Base-by-base conservation (phyloP, 2,113 vertebrate genomes). In the Anas platyrhynchos region DNA sequence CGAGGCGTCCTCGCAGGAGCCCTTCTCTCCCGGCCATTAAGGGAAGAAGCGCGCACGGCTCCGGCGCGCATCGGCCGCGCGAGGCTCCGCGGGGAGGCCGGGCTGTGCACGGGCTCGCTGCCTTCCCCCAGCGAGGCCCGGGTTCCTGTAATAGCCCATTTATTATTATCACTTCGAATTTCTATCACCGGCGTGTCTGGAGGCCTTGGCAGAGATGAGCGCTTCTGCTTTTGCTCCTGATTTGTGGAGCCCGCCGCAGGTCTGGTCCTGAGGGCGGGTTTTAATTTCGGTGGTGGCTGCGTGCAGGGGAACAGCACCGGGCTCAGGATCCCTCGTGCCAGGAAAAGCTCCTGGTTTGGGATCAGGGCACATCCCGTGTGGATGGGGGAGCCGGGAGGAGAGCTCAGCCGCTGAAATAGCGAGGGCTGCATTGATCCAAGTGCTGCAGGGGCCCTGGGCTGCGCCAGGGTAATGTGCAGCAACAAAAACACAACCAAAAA, bases 121-220 rank as follows among this genome's bases (percentile, higher is more conserved):
- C 82, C 67, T 83, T 83, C 41, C 85, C 82, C 79, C 83, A 54
- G 86, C 91, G 50, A 7, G 0, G 55, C 7, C 6, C 7, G 7
- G 66, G 87, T 15, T 46, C 11, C 91, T 83, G 59, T 85, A 94
- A 94, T 84, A 69, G 87, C 55, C 85, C 93, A 74, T 95, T 95
- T 95, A 84, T 96, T 93, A 83, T 96, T 15, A 91, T 90, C 88
- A 50, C 96, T 94, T 91, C 0, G 5, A 46, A 65, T 97, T 95
- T 86, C 18, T 72, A 61, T 93, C 94, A 84, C 4, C 6, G 9
- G 32, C 3, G 11, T 52, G 54, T 62, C 93, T 29, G 2, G 7
- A 29, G 94, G 93, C 84, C 58, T 52, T 71, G 5, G 96, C 89
- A 18, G 29, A 26, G 82, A 65, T 17, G 36, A 41, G 62, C 16